Base-by-base conservation (phyloP, 1,140 invertebrate species). In the Ceratitis capitata region DNA sequence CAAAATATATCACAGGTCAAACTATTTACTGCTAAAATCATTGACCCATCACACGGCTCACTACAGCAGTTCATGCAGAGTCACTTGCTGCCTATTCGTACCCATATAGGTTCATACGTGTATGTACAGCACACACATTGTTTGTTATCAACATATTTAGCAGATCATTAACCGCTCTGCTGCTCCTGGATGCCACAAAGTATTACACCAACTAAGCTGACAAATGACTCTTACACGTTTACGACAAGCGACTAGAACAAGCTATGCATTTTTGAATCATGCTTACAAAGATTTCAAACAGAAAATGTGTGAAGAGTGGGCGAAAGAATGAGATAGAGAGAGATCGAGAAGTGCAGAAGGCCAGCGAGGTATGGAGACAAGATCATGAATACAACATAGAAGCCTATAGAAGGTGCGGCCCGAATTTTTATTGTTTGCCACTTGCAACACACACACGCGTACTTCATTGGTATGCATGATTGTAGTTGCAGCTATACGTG, bases 101-200 rank as follows among this genome's bases (percentile, higher is more conserved):
- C 19, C 2, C 0, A 78, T 39, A 26, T 9, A 47, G 7, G 45
- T 35, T n/a, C n/a, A 61, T 69, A 45, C 7, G 45, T 16, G 26
- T 4, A 6, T 26, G 19, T n/a, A 78, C 45, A 7, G 19, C 23
- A 9, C 69, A n/a, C 69, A 78, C n/a, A 78, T 23, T 78, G 39
- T 42, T 45, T 39, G 42, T 78, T 78, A 78, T 78, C 69, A 78
- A 47, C 69, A 78, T 78, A 78, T 78, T 78, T 78, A 78, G 69
- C 69, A 78, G 69, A 78, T 78, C 69, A 78, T 78, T 78, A 78
- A 78, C 69, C 69, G 69, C 69, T 45, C 69, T 39, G 69, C 69
- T 45, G n/a, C 69, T 78, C 69, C 42, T 78, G 69, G 69, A 78
- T 78, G 39, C 69, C 69, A 78, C 69, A 78, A 78, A 42, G 12